Percentiles rank a stretch among this genome's conserved stretches.
phyloP scores from a whole-genome alignment of 2,113 vertebrate genomes.

The Perca schrenkii region DNA sequence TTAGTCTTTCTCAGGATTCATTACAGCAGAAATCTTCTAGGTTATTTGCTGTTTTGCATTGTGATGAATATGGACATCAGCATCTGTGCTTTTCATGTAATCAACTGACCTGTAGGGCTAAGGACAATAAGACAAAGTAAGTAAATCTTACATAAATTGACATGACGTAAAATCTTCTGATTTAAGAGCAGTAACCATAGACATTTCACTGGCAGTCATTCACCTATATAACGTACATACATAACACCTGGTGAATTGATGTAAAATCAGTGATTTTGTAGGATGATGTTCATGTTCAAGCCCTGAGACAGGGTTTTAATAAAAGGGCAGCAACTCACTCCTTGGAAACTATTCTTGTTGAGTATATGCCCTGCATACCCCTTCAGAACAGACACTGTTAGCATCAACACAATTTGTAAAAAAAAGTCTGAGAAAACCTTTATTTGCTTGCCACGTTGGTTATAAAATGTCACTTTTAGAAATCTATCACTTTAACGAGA shows the following conservation, averaged over 20 bases:
- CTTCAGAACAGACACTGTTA: not conserved
- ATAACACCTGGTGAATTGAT: not conserved
- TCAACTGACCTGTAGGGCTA: not conserved
- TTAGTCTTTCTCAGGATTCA: not conserved
- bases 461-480: not conserved
- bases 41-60: not conserved
- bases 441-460: not conserved
- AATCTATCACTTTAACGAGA: slow-evolving; percentile 2
- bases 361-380: not conserved
- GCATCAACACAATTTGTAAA: not conserved
- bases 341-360: not conserved
- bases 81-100: not conserved
- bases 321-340: not conserved
- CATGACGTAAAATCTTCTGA: not conserved
- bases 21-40: no score
- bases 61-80: not conserved
- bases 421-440: not conserved
- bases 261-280: not conserved
- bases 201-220: not conserved
- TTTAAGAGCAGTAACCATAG: not conserved
- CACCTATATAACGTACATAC: not conserved
- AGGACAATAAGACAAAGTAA: not conserved
- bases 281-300: not conserved
- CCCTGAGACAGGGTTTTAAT: not conserved
- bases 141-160: not conserved